phyloP scores from a whole-genome alignment of 2,888 invertebrate species.

The Celastrina argiolus region DNA sequence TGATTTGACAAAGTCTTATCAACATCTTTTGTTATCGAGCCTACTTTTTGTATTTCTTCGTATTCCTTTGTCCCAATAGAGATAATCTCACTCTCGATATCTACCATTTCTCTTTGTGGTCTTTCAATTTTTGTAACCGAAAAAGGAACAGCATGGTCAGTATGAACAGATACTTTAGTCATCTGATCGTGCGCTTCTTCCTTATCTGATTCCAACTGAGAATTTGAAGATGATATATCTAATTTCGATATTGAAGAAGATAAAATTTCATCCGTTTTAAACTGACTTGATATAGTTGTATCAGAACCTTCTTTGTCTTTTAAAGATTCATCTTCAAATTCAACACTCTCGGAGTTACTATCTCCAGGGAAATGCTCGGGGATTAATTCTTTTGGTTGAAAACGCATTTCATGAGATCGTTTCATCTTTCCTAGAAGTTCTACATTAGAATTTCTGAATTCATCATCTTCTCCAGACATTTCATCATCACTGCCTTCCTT shows the following conservation, averaged over 20 bases:
- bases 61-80: constrained; percentile 66
- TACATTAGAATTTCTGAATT: constrained; percentile 62
- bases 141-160: constrained; percentile 59
- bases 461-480: constrained; percentile 77
- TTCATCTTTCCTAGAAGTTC: constrained; percentile 88
- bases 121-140: constrained; percentile 59
- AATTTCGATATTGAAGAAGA: constrained; percentile 70
- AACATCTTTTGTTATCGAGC: constrained; percentile 51
- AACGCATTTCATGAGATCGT: constrained; percentile 93
- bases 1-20: constrained; percentile 46
- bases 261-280: constrained; percentile 63
- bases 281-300: constrained; percentile 68
- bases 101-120: constrained; percentile 64
- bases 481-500: constrained; percentile 74
- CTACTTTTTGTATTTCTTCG: constrained; percentile 59
- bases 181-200: constrained; percentile 50
- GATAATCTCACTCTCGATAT: constrained; percentile 70
- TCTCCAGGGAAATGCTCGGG: constrained; percentile 69
- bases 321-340: constrained; percentile 62
- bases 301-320: constrained; percentile 65
- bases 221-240: constrained; percentile 58
- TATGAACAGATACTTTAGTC: constrained; percentile 40
- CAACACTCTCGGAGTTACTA: constrained; percentile 61
- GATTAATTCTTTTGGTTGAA: constrained; percentile 81
- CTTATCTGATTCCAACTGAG: constrained; percentile 50